phyloP scores from a whole-genome alignment of 2,888 invertebrate species.

The Drosophila infuscata region DNA sequence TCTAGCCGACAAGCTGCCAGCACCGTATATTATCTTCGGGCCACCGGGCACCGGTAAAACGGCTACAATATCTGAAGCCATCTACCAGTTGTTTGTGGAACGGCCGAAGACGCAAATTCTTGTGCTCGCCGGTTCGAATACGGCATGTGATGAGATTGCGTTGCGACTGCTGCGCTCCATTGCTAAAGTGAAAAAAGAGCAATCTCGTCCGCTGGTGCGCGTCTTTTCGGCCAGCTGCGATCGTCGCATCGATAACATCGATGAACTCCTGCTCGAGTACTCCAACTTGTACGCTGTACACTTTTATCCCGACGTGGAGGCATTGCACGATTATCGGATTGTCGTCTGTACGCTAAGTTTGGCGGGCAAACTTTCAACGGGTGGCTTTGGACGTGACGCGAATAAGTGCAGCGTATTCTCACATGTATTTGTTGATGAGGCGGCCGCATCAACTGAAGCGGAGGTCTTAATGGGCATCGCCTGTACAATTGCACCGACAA shows the following conservation, averaged over 20 bases:
- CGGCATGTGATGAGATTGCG: constrained; percentile 90
- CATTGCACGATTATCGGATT: constrained; percentile 87
- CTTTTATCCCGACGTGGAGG: constrained; percentile 85
- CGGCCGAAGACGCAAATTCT: constrained; percentile 86
- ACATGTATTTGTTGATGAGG: constrained; percentile 91
- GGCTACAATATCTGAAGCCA: constrained; percentile 89
- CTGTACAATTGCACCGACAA: constrained; percentile 79
- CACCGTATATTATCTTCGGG: constrained; percentile 94
- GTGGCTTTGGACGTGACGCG: constrained; percentile 64
- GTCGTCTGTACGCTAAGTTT: constrained; percentile 88
- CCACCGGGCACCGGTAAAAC: constrained; percentile 89
- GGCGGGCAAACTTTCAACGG: constrained; percentile 86
- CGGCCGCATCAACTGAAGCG: constrained; percentile 90
- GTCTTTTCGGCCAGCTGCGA: constrained; percentile 85
- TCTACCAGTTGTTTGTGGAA: constrained; percentile 87
- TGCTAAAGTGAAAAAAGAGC: constrained; percentile 23
- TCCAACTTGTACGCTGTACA: constrained; percentile 85
- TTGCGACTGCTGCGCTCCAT: constrained; percentile 84
- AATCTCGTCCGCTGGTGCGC: constrained; percentile 83
- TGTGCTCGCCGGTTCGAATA: constrained; percentile 90
- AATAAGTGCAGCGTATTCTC: constrained; percentile 85
- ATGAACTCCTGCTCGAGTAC: constrained; percentile 82
- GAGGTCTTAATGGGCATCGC: constrained; percentile 88
- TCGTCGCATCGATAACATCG: constrained; percentile 81
- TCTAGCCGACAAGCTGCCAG: constrained; percentile 83